phyloP scores from a whole-genome alignment of 2,113 vertebrate genomes.

The Kryptolebias marmoratus region DNA sequence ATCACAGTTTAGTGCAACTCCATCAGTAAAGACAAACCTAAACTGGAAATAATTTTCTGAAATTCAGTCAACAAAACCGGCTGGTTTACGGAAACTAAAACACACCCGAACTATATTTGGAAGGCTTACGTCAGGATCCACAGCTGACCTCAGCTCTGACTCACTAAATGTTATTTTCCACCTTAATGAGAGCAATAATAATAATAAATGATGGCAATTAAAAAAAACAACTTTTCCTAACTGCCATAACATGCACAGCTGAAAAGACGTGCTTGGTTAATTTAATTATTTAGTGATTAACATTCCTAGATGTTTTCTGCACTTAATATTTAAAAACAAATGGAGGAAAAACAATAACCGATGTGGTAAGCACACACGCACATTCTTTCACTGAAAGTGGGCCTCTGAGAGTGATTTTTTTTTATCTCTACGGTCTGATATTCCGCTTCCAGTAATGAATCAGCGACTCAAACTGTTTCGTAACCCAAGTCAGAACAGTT shows the following conservation, averaged over 20 bases:
- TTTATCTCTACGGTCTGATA: not conserved
- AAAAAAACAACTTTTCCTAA: not conserved
- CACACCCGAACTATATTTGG: not conserved
- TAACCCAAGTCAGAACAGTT: not conserved
- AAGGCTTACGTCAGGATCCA: not conserved
- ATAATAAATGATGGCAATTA: conserved; percentile 3
- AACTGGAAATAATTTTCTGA: not conserved
- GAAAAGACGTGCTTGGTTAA: not conserved
- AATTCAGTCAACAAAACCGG: not conserved
- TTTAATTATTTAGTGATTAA: conserved; percentile 10
- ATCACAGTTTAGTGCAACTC: not conserved
- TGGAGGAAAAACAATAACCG: conserved; percentile 1
- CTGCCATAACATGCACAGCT: not conserved
- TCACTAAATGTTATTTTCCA: conserved; percentile 10
- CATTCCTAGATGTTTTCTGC: conserved; percentile 25
- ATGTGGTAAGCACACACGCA: no score
- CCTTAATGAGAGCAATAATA: conserved; percentile 13
- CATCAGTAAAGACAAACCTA: no score
- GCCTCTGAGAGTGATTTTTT: not conserved
- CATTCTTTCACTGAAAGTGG: no score
- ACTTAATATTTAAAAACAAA: conserved; percentile 7
- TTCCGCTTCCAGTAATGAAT: conserved; percentile 37
- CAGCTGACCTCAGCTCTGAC: not conserved
- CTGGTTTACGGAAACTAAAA: not conserved
- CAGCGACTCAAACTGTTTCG: not conserved